These are phyloP conservation scores for Coregonus suidteri DNA, from an alignment of 2,797 vertebrate species.

Conservation along the genomic window DNA sequence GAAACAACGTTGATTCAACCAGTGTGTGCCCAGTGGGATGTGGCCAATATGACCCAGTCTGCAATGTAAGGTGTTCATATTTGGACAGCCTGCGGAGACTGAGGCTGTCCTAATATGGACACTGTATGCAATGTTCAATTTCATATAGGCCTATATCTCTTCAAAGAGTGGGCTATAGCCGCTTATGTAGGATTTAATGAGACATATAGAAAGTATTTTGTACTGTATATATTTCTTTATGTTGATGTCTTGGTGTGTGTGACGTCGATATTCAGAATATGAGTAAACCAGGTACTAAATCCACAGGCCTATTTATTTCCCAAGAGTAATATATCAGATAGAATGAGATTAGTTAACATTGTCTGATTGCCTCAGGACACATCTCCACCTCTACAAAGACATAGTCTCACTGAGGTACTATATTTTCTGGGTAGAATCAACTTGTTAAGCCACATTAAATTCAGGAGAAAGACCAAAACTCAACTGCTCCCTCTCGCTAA, in stretches of 20 bases:
- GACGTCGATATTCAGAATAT: background rate
- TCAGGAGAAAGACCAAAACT: no score
- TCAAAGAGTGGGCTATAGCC: background rate
- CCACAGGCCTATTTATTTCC: slow-evolving; percentile 7
- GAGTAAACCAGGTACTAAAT: background rate
- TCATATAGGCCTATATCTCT: background rate
- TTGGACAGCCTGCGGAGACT: no score
- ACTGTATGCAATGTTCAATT: background rate
- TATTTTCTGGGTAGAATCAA: background rate
- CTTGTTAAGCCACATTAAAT: no score
- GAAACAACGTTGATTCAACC: no score
- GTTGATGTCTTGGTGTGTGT: background rate
- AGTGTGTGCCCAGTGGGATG: no score
- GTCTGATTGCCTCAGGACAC: background rate
- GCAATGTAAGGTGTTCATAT: no score
- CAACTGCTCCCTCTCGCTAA: no score
- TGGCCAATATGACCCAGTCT: no score
- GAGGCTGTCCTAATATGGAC: no score
- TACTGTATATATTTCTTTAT: background rate
- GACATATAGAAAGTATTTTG: no score
- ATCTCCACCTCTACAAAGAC: background rate
- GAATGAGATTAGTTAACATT: slow-evolving; percentile 13
- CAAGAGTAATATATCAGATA: slow-evolving; percentile 14
- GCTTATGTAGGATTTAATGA: background rate
- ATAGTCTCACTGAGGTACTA: background rate